A percentile compares a stretch with the other conserved stretches of the same genome.
Evolutionary conservation across 2,797 vertebrate genomes (phyloP).

Genomic region (Manis javanica): DNA sequence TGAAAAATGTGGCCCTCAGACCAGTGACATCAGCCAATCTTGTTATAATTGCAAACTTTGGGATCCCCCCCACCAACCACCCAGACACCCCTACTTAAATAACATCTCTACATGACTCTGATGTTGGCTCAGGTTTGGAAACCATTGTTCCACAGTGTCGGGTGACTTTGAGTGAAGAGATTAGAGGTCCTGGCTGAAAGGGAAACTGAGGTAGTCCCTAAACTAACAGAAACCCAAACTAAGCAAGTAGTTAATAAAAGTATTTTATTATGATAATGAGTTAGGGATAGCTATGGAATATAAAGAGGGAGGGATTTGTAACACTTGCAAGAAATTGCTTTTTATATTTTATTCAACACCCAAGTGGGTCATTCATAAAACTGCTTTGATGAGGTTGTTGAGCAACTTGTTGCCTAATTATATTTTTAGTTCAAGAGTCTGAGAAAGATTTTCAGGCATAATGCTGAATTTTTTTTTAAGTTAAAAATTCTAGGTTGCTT

Average conservation of each 20-base stretch:
- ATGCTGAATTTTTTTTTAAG: background rate
- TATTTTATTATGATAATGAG: background rate
- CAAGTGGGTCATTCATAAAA: conserved; percentile 49
- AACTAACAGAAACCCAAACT: background rate
- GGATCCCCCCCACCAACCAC: too few species aligned
- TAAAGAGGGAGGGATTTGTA: conserved; percentile 7
- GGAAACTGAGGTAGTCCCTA: background rate
- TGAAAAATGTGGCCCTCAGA: background rate
- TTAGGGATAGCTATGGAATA: background rate
- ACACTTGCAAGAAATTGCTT: background rate
- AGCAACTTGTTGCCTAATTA: conserved; percentile 55
- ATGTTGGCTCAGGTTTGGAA: background rate
- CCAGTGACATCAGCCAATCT: background rate
- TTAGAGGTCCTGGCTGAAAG: background rate
- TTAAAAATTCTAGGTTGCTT: background rate
- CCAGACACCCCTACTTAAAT: background rate
- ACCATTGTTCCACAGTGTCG: background rate
- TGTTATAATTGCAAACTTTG: background rate
- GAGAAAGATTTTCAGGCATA: conserved; percentile 48
- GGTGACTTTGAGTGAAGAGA: background rate
- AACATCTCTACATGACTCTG: background rate
- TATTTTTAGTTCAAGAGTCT: conserved; percentile 36
- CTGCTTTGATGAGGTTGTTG: conserved; percentile 53
- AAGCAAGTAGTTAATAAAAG: background rate
- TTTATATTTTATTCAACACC: conserved; percentile 32